phyloP scores from a whole-genome alignment of 2,888 invertebrate genomes.

The Eupelmus urozonus region DNA sequence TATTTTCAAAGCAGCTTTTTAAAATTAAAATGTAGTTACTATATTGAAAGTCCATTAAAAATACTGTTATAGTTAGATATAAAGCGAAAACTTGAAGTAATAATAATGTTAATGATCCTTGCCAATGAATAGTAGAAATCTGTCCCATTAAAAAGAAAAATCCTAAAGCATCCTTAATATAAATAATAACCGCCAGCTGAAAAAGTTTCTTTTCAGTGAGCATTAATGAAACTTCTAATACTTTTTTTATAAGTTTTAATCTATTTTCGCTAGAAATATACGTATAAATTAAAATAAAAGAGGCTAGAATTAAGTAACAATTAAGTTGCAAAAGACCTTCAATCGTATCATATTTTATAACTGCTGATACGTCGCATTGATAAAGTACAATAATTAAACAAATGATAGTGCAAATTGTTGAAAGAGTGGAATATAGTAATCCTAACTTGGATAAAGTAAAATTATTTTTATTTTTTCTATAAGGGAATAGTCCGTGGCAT shows the following conservation, averaged over 20 bases:
- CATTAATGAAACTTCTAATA: constrained; percentile 61
- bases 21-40: constrained; percentile 65
- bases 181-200: constrained; percentile 62
- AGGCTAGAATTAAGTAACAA: constrained; percentile 61
- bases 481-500: constrained; percentile 66
- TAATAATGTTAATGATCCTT: too few species aligned
- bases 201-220: constrained; percentile 60
- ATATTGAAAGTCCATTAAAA: constrained; percentile 65
- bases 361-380: constrained; percentile 56
- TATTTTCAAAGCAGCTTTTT: constrained; percentile 63
- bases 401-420: constrained; percentile 35
- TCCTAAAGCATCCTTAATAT: constrained; percentile 65
- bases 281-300: constrained; percentile 57
- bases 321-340: constrained; percentile 65
- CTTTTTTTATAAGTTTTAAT: constrained; percentile 62
- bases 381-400: constrained; percentile 55
- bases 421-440: constrained; percentile 61
- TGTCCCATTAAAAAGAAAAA: constrained; percentile 63
- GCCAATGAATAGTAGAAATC: neutral
- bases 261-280: constrained; percentile 57
- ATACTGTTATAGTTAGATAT: constrained; percentile 65
- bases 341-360: constrained; percentile 57
- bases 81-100: constrained; percentile 32
- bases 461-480: constrained; percentile 58
- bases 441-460: constrained; percentile 61